These are phyloP conservation scores for Aphelenchoides bicaudatus DNA, from an alignment of 2,888 invertebrate genomes.

Conservation along the genomic window DNA sequence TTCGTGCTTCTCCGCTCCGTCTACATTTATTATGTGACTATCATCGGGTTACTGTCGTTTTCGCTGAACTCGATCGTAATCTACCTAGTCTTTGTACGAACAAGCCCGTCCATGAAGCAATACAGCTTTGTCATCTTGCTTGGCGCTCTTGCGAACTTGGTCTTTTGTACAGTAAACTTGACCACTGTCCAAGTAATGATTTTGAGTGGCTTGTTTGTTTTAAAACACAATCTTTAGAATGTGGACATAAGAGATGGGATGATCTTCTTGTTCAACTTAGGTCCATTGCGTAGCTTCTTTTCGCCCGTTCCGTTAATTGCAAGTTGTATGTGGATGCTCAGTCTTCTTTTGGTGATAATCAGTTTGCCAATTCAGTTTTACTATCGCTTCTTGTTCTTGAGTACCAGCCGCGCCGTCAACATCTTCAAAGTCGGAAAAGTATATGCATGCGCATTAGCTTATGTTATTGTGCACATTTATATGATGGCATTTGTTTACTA, in stretches of 20 bases:
- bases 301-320: neutral
- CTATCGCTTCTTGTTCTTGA: neutral
- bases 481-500: neutral
- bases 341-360: neutral
- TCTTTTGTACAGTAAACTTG: neutral
- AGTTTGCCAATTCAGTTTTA: neutral
- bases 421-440: no score
- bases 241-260: neutral
- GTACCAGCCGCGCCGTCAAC: no score
- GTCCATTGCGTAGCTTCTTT: no score
- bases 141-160: neutral
- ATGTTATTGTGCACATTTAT: neutral
- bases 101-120: neutral
- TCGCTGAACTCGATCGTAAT: neutral
- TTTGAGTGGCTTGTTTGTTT: no score
- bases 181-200: no score
- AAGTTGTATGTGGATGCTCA: neutral
- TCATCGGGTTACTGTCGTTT: neutral
- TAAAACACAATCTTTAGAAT: no score
- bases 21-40: conserved; percentile 1
- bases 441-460: neutral
- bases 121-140: neutral
- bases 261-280: neutral
- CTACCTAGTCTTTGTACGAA: neutral
- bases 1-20: neutral